phyloP scores from a whole-genome alignment of 1,140 invertebrate species.

The Dryas iulia region DNA sequence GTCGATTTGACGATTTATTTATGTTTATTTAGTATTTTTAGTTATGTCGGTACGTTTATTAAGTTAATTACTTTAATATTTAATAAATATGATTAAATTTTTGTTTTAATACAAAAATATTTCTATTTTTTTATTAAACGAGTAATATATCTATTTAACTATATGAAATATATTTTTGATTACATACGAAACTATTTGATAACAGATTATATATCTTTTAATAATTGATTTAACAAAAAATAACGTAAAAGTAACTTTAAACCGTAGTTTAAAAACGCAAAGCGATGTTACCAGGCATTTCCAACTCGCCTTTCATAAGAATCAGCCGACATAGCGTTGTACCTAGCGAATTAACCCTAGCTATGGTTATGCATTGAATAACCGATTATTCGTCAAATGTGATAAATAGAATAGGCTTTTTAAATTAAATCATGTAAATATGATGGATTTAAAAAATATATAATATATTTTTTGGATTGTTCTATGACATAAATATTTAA shows the following conservation, averaged over 20 bases:
- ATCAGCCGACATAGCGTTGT: conserved; percentile 42
- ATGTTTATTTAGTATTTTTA: not conserved
- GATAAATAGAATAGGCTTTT: not conserved
- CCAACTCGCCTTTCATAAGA: conserved; percentile 53
- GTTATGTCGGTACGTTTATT: not conserved
- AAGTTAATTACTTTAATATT: not conserved
- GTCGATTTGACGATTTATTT: not conserved
- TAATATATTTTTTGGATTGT: too few relatives aligned
- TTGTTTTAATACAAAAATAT: too few relatives aligned
- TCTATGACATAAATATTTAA: too few relatives aligned
- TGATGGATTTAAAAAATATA: too few relatives aligned
- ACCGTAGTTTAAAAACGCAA: not conserved
- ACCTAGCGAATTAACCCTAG: conserved; percentile 11
- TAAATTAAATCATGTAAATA: too few relatives aligned
- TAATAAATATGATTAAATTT: not conserved
- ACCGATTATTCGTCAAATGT: not conserved
- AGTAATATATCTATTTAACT: too few relatives aligned
- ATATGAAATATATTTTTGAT: too few relatives aligned
- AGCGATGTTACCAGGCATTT: conserved; percentile 27
- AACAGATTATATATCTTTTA: too few relatives aligned
- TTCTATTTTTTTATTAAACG: too few relatives aligned
- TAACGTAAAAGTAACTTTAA: not conserved
- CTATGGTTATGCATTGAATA: not conserved
- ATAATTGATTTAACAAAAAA: not conserved
- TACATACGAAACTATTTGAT: too few relatives aligned